Conservation (phyloP, 2,113 vertebrate genomes). For the Otolemur garnettii region DNA sequence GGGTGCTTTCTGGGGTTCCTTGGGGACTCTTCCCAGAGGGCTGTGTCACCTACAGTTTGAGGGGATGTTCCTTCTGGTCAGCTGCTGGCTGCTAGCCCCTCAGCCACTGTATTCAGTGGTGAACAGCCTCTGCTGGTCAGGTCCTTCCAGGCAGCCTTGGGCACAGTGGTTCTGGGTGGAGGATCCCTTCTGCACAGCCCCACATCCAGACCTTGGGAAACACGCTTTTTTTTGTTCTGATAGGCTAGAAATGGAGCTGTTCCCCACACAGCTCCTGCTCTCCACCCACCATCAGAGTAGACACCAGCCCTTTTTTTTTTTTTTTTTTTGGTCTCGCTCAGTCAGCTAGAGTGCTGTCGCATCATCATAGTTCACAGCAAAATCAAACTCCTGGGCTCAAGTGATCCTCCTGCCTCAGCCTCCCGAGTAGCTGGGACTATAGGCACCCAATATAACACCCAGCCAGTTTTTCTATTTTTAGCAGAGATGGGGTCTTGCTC, state of each 20-base stretch:
- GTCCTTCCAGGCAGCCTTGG: too few species aligned
- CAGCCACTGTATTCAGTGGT: rapidly evolving
- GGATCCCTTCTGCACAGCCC: not conserved
- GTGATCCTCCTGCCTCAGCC: too few species aligned
- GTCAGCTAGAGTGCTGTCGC: too few species aligned
- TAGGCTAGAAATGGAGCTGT: too few species aligned
- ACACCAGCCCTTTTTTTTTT: not conserved
- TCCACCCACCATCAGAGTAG: not conserved
- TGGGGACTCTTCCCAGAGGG: rapidly evolving
- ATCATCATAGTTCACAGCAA: too few species aligned
- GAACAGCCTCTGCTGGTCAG: not conserved
- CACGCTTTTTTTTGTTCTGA: not conserved
- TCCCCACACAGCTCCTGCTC: too few species aligned
- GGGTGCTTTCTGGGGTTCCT: not conserved
- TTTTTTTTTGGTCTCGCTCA: too few species aligned
- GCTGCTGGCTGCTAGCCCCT: not conserved
- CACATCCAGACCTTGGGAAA: not conserved
- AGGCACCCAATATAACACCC: too few species aligned
- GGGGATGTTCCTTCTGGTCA: not conserved
- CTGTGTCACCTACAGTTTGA: not conserved
- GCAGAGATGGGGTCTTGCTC: too few species aligned
- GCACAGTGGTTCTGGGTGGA: not conserved
- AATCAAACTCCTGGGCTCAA: too few species aligned
- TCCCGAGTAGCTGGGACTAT: too few species aligned
- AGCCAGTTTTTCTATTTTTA: too few species aligned